Conservation (phyloP, 2,113 vertebrate species). For the Falco punctatus region DNA sequence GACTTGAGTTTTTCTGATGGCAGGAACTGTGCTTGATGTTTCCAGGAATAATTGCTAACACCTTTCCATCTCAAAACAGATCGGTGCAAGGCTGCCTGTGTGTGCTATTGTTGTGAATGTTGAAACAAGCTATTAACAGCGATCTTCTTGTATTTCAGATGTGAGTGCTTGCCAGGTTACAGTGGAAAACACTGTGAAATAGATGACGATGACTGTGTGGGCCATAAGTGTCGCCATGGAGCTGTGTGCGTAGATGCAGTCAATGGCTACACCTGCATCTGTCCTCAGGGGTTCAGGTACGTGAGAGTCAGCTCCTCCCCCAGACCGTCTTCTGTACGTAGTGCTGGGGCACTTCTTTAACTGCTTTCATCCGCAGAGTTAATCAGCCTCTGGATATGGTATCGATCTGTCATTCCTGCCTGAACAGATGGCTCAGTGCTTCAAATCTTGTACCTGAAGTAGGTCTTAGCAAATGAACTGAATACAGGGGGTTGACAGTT, state of each 20-base stretch:
- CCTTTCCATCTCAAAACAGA: not conserved
- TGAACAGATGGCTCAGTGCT: not conserved
- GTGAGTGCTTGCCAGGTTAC: conserved; percentile 92
- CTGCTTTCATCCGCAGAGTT: not conserved
- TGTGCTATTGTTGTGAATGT: not conserved
- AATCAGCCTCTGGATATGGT: not conserved
- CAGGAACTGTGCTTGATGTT: not conserved
- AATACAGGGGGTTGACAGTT: not conserved
- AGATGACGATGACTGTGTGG: conserved; percentile 88
- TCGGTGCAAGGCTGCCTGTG: not conserved
- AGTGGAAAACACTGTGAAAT: conserved; percentile 91
- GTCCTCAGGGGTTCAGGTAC: conserved; percentile 96
- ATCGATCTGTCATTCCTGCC: accelerated
- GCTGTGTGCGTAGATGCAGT: conserved; percentile 90
- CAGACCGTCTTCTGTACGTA: not conserved
- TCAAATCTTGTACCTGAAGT: not conserved
- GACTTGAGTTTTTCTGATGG: not conserved
- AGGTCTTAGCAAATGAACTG: not conserved
- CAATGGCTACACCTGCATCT: conserved; percentile 93
- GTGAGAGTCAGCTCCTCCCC: not conserved
- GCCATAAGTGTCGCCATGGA: conserved; percentile 92
- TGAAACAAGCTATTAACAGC: not conserved
- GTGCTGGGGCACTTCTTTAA: not conserved
- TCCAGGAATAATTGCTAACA: not conserved
- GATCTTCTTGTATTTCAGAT: conserved; percentile 74